Base-by-base conservation (phyloP, 1,140 invertebrate species). In the Paraescarpia echinospica region DNA sequence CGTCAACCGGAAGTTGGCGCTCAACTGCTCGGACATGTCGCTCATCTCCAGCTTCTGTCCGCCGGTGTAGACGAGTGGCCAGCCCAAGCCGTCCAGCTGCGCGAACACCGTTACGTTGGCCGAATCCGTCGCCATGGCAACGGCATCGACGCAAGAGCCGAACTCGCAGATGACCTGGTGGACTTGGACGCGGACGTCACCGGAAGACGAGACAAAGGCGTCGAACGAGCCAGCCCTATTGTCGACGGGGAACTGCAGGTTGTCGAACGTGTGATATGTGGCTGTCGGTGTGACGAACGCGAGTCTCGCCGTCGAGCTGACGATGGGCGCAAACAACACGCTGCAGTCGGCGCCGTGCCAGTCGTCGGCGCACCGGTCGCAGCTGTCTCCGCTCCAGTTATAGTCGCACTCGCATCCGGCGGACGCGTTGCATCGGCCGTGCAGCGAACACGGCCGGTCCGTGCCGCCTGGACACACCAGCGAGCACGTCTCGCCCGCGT, bases 321-420 rank as follows among this genome's bases (percentile, higher is more conserved):
- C 89, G 41, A 48, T 89, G 27, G 59, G 59, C 22, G 59, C 59
- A 18, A 77, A 27, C 9, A 94, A 34, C 14, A 94, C 92, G 89
- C 89, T 93, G 89, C 94, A 94, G 89, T 94, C 93, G 31, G 89
- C 91, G 18, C 93, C 94, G 2, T 90, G 90, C 93, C 93, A 91
- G 5, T 92, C 91, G 8, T 33, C 34, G 8, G 89, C 91, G 90
- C 94, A 94, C 35, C n/a, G 33, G 22, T 41, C 91, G 91, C 94
- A 94, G 0, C 34, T 9, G 6, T 77, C 48, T 35, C 94, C 94
- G 88, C 91, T 89, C 94, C 94, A 94, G 92, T 94, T 94, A 89
- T 91, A 93, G 12, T 91, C 88, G 91, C 94, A 94, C 34, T 77
- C 90, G 92, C 94, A 94, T 22, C 27, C 91, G 12, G 93, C 94